Evolutionary conservation across 2,888 invertebrate genomes (phyloP), one percentile per base, ranked within the genome.

Genomic region (Sipha maydis): DNA sequence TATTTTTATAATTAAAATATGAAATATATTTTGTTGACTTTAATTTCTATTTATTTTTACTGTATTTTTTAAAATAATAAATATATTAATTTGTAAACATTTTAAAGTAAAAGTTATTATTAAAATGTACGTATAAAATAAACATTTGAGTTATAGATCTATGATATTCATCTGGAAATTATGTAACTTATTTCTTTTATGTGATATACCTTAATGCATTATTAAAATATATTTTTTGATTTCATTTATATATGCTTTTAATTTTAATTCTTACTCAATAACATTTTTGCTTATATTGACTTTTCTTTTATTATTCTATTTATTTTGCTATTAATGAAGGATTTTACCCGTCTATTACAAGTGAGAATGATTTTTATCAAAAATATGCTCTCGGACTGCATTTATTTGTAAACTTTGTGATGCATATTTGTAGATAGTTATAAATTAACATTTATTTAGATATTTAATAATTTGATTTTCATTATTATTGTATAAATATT

Each of bases 261-360:
- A 69, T 69, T 69, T 83, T 54, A n/a, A n/a, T 54, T 83, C 48
- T 54, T 31, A 71, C n/a, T 69, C 21, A 41, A n/a, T 83, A n/a
- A 48, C 3, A 25, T 69, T 77, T 69, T 67, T 28, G 61, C 25
- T 31, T 41, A 61, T 76, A 61, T 85, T 85, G 19, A 77, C 34
- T 77, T 48, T 67, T 69, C 17, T 21, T 48, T 77, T 69, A 48
- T 85, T 76, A 28, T 61, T 80, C 5, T 79, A 31, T 80, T 80
- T 48, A 1, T 84, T 85, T 85, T 85, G 41, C 85, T 48, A 77
- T 85, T 48, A 77, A 77, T 85, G 31, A 85, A 85, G 85, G 85
- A 85, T 85, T 67, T 85, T 85, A 31, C 85, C 85, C 69, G 85
- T 85, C 31, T 85, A 85, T 85, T 85, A 85, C 77, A 85, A 85